Base-by-base conservation (phyloP, 2,113 vertebrate species). In the Bagarius yarrelli region DNA sequence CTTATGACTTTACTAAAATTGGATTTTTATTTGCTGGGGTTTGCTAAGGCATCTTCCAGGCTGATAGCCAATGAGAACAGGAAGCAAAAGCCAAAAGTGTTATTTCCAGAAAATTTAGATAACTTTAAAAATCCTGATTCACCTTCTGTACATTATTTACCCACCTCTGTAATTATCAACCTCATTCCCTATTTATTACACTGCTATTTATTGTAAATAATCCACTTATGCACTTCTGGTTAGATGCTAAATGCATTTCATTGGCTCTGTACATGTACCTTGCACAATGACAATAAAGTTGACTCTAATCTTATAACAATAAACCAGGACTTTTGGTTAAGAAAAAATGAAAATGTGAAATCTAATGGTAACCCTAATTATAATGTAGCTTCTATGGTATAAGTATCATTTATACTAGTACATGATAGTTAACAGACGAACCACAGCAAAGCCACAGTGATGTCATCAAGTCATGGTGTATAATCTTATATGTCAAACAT, bases 81-180 rank as follows among this genome's bases (percentile, higher is more conserved):
- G 61, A 19, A 59, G 12, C 21, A 30, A 57, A 30, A 25, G 34
- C 61, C 47, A 81, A 81, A 23, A 57, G 60, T 57, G 72, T 64
- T 75, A 66, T 75, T 80, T 23, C 52, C 40, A 63, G 52, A 67
- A 76, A 50, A 56, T 72, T 52, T 30, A 30, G 50, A 30, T 56
- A 75, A 36, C 9, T 64, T 74, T 34, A 3, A 57, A 67, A 81
- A 56, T 21, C 60, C 19, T 27, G n/a, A 8, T 40, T 9, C n/a
- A n/a, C n/a, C n/a, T n/a, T n/a, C n/a, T n/a, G n/a, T n/a, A n/a
- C n/a, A n/a, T n/a, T n/a, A n/a, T n/a, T n/a, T n/a, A n/a, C n/a
- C n/a, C n/a, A n/a, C n/a, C n/a, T n/a, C n/a, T n/a, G n/a, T n/a
- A n/a, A n/a, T n/a, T n/a, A n/a, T n/a, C n/a, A n/a, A n/a, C n/a